Base-by-base conservation (phyloP, 2,797 vertebrate species). In the Kryptolebias ocellatus region DNA sequence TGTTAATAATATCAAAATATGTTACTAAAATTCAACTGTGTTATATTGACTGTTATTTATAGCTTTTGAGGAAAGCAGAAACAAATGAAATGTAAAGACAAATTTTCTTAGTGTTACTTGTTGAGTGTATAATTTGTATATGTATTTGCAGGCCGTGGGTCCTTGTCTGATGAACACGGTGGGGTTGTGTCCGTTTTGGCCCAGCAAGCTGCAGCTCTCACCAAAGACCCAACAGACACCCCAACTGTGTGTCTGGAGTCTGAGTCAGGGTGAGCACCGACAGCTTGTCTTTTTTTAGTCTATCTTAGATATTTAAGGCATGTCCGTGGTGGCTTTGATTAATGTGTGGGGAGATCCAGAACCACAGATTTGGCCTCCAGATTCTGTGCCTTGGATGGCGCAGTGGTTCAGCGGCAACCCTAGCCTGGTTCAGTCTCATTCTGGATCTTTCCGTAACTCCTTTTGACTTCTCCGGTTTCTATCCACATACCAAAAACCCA, bases 191-290 rank as follows among this genome's bases (percentile, higher is more conserved):
- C 97, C 0, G 96, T 99, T 62, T 91, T 99, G 18, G 95, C 96
- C 53, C 95, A 95, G 85, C 95, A 98, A 80, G 98, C 97, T 44
- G 94, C 95, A 54, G 95, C 95, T 81, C 93, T 99, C 28, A 95
- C 92, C 52, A 92, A 92, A 14, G 98, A 99, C 87, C 95, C 95
- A 0, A 98, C 97, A 0, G 98, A 99, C 69, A 88, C 89, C 0
- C 96, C 98, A 0, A 96, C 98, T 27, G 96, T 99, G 68, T 99
- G 97, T 72, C 89, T 98, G 85, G 97, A 99, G 85, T 98, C 96
- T 0, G 96, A 99, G 73, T 94, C 89, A 0, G 97, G 98, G 97
- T 99, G 86, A 95, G 95, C 28, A 2, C 17, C 4, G 11, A 55
- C 59, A 12, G 5, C 0, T 61, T 61, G 66, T 50, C 7, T 52